A percentile compares a stretch with the other conserved stretches of the same genome.
Evolutionary conservation across 2,113 vertebrate genomes (phyloP).

Genomic region (Calypte anna): DNA sequence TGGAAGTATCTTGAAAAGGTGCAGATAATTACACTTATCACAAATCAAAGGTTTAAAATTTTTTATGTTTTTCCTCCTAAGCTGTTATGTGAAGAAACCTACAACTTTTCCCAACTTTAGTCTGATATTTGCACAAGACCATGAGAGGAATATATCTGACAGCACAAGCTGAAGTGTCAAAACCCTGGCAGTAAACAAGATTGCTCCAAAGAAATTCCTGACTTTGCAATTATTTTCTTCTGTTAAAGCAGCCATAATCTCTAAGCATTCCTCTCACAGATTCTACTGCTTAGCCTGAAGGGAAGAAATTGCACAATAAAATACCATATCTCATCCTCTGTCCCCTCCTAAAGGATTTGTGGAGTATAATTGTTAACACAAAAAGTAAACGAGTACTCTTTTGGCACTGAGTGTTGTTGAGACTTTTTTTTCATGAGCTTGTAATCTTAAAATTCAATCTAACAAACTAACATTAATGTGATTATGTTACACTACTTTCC

Average conservation of each 20-base stretch:
- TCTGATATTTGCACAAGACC: not conserved
- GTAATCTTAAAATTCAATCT: not conserved
- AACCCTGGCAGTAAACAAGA: not conserved
- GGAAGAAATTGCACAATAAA: constrained; percentile 1
- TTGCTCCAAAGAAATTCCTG: constrained; percentile 9
- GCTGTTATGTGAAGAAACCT: not conserved
- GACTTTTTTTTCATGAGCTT: not conserved
- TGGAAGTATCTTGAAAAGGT: not conserved
- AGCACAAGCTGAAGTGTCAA: not conserved
- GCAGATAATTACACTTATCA: not conserved
- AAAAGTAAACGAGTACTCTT: not conserved
- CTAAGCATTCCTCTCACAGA: not conserved
- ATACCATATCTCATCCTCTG: constrained; percentile 56
- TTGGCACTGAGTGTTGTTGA: not conserved
- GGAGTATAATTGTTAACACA: constrained; percentile 10
- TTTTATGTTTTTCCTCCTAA: not conserved
- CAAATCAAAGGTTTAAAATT: not conserved
- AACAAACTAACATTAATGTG: not conserved
- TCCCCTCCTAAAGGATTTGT: constrained; percentile 68
- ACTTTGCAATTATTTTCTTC: not conserved
- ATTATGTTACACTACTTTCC: not conserved
- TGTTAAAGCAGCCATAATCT: not conserved
- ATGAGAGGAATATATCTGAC: not conserved
- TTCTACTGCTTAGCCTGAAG: constrained; percentile 1
- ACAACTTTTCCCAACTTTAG: not conserved